Evolutionary conservation across 2,888 invertebrate genomes (phyloP).

Genomic region (Nymphalis c-album): DNA sequence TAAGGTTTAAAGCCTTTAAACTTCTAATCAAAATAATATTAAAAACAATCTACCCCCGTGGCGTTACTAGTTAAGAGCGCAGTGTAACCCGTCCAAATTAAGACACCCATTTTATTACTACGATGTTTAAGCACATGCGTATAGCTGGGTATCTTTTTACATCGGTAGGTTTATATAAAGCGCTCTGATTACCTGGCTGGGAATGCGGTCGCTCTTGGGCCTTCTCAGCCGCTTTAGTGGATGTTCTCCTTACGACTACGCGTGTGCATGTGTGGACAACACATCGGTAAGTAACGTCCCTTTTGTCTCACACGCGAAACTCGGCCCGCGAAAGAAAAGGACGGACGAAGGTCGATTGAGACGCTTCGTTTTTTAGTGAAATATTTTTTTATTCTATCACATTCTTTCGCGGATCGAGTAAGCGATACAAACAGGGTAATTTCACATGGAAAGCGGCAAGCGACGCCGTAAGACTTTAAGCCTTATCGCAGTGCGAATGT

Average conservation of each 20-base stretch:
- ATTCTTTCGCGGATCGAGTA: conserved; percentile 62
- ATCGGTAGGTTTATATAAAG: conserved; percentile 65
- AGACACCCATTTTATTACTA: conserved; percentile 62
- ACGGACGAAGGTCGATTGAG: conserved; percentile 1
- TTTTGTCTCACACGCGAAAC: conserved; percentile 54
- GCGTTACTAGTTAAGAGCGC: conserved; percentile 56
- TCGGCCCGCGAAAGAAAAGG: conserved; percentile 58
- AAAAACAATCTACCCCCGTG: conserved; percentile 47
- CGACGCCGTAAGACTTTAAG: conserved; percentile 68
- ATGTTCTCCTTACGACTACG: conserved; percentile 82
- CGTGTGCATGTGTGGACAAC: conserved; percentile 81
- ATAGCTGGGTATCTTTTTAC: conserved; percentile 62
- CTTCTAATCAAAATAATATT: conserved; percentile 47
- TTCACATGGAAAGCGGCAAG: conserved; percentile 77
- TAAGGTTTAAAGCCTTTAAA: conserved; percentile 21
- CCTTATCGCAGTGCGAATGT: conserved; percentile 70
- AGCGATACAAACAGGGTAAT: conserved; percentile 56
- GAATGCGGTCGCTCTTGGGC: conserved; percentile 81
- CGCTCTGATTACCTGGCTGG: conserved; percentile 81
- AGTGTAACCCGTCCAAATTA: conserved; percentile 64
- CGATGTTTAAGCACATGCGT: conserved; percentile 71
- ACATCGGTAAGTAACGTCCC: conserved; percentile 74
- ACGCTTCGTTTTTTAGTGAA: not conserved
- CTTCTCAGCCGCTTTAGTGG: conserved; percentile 82
- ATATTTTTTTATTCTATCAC: conserved; percentile 20